These are phyloP conservation scores for Bubo blakistoni DNA, from an alignment of 2,113 vertebrate species.

Conservation along the genomic window DNA sequence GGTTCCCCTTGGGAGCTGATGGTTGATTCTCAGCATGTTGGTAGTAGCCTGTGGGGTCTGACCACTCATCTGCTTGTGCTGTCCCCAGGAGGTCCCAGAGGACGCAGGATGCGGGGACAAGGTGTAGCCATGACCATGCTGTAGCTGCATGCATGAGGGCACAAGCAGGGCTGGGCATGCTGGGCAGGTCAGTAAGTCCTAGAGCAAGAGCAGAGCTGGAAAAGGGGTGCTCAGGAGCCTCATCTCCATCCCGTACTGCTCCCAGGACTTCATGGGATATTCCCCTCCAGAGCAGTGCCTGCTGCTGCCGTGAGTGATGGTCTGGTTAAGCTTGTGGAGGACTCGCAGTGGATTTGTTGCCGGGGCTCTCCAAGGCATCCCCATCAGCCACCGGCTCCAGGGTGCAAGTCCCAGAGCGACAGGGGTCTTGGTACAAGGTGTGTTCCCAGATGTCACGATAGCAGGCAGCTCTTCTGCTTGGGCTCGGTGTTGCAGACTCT, in stretches of 20 bases:
- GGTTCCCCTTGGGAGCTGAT: background rate
- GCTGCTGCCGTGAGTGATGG: background rate
- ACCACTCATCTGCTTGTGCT: background rate
- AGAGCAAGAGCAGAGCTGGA: background rate
- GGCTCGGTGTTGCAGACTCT: background rate
- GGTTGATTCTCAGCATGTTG: background rate
- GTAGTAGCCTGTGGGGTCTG: background rate
- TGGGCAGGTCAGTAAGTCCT: background rate
- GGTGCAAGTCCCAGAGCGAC: background rate
- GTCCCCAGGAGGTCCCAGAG: background rate
- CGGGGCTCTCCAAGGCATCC: background rate
- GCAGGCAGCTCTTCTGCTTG: background rate
- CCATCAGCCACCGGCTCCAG: background rate
- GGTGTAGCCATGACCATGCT: accelerated
- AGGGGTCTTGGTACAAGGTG: background rate
- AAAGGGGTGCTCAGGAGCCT: background rate
- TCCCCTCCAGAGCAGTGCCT: background rate
- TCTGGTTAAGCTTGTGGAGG: background rate
- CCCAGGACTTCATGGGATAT: background rate
- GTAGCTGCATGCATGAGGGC: background rate
- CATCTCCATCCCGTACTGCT: background rate
- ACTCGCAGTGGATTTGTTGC: background rate
- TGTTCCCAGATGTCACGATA: background rate
- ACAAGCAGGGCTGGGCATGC: background rate
- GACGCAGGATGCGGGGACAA: accelerated